Base-by-base conservation (phyloP, 2,888 invertebrate genomes). In the Idaea biselata region DNA sequence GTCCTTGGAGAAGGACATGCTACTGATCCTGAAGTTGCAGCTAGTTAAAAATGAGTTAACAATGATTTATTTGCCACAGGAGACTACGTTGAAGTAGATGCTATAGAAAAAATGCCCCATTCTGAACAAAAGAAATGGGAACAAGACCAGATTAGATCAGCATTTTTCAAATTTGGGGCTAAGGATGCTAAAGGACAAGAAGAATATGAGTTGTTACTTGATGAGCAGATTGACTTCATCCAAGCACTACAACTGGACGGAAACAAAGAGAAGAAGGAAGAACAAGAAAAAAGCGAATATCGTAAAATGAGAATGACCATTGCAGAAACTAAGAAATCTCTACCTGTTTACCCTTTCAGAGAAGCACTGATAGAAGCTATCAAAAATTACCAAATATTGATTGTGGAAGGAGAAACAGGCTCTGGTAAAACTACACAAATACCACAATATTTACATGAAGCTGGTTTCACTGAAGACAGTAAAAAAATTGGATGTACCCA, bases 401-500 rank as follows among this genome's bases (percentile, higher is more conserved):
- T 99, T 74, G 97, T 99, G 67, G 99, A 99, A 92, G 99, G 99
- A 62, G 99, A 99, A 93, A 99, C 99, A 6, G 99, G 99, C 0
- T 99, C 98, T 14, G 99, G 99, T 4, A 99, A 99, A 94, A 99
- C 99, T 0, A 99, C 99, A 8, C 99, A 99, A 93, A 97, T 99
- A 73, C 99, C 99, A 0, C 99, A 99, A 86, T 99, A 99, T 89
- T 93, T 99, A 11, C 96, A 98, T 83, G 99, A 99, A 82, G 97
- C 98, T 58, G 99, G 97, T 2, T 98, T 96, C 78, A 96, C 97
- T 1, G 90, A 94, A 60, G 95, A 96, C 80, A 96, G 95, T 54
- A 97, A 97, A 91, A 96, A 96, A 87, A 97, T 99, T 77, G 99
- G 99, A 0, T 99, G 99, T 81, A 99, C 99, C 0, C 99, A 99